Evolutionary conservation across 2,888 invertebrate genomes (phyloP), one percentile per base, ranked within the genome.

Genomic region (Lomographa bimaculata): DNA sequence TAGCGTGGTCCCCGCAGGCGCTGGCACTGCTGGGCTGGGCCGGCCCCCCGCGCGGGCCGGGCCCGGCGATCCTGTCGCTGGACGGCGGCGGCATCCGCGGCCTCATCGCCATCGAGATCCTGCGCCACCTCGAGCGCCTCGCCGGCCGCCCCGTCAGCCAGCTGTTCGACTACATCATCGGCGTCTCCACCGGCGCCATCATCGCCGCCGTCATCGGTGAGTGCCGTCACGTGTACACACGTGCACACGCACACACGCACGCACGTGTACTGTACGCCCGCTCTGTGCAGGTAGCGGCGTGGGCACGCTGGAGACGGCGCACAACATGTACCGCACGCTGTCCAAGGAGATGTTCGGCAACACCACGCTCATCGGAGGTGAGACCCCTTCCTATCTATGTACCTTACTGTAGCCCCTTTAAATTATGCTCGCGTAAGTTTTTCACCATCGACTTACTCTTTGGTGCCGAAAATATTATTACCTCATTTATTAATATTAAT

Each of bases 11-110:
- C 29, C 38, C 40, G 1, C 62, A 89, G 93, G 93, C 45, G 74
- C 94, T 71, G 39, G 92, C 95, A 0, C 76, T 96, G 41, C 73
- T 96, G 51, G 97, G 97, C 0, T 90, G 92, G 93, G 0, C 89
- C 90, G 12, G 97, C 14, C n/a, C 28, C 5, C 97, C 40, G 92
- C 93, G 1, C 89, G 90, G 17, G 97, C 35, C 26, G 12, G 35
- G 97, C 0, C 93, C 97, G 26, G 90, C 94, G 65, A 92, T 98
- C 36, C 89, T 98, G 30, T 90, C 96, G 0, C 94, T 98, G 59
- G 97, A 98, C 84, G 98, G 98, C 1, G 97, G 98, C 23, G 97
- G 97, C 27, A 94, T 96, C 45, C 91, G 97, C 45, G 97, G 97
- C n/a, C 90, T 97, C 46, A 90, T 97, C 47, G 95, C 96, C 2